Evolutionary conservation across 2,888 invertebrate species (phyloP).

Genomic region (Hedychridium roseum): DNA sequence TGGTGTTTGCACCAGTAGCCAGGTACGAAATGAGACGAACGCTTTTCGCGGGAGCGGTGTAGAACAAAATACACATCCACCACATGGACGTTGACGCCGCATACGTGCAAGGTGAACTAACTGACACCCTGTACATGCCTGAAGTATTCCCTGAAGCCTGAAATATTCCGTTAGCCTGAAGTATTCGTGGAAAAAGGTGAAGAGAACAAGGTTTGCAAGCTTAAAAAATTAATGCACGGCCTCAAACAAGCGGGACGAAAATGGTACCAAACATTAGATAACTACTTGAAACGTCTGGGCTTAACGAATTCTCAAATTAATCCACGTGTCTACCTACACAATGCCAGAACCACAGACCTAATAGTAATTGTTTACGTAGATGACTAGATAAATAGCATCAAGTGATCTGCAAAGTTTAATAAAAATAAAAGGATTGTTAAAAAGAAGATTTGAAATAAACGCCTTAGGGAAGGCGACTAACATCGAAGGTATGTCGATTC

Average conservation of each 20-base stretch:
- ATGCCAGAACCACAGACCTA: constrained; percentile 4
- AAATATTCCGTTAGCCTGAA: constrained; percentile 16
- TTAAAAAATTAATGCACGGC: constrained; percentile 13
- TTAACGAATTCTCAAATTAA: constrained; percentile 3
- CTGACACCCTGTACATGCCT: too few species aligned
- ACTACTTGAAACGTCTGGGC: neutral
- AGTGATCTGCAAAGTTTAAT: constrained; percentile 6
- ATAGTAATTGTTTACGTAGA: constrained; percentile 15
- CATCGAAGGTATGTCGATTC: constrained; percentile 14
- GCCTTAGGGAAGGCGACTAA: constrained; percentile 14
- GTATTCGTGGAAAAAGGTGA: constrained; percentile 4
- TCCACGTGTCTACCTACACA: constrained; percentile 13
- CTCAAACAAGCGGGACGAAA: constrained; percentile 16
- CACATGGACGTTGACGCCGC: constrained; percentile 21
- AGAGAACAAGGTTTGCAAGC: constrained; percentile 14
- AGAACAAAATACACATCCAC: constrained; percentile 16
- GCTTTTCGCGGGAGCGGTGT: constrained; percentile 10
- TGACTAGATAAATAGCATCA: constrained; percentile 8
- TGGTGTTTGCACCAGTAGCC: constrained; percentile 14
- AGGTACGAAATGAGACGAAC: constrained; percentile 15
- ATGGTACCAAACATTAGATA: constrained; percentile 12
- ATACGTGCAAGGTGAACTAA: constrained; percentile 18
- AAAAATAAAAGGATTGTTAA: constrained; percentile 11
- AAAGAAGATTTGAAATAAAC: constrained; percentile 14
- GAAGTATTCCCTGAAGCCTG: constrained; percentile 8